These are phyloP conservation scores for Trialeurodes vaporariorum DNA, from an alignment of 1,140 invertebrate genomes.

Conservation along the genomic window DNA sequence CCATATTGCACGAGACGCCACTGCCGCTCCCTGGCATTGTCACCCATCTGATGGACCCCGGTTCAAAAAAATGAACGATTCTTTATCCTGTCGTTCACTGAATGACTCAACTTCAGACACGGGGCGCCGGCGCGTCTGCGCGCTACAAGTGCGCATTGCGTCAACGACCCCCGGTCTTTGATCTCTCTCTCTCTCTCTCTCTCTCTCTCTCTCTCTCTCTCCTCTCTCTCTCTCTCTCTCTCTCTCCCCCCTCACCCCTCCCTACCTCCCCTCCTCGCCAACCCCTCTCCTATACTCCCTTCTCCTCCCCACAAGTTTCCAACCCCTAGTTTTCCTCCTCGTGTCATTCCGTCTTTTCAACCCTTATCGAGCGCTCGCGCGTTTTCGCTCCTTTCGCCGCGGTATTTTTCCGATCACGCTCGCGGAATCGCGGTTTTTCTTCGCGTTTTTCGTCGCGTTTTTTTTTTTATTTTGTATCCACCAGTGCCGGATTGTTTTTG, in stretches of 20 bases:
- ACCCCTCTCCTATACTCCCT: no score
- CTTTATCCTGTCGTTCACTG: no score
- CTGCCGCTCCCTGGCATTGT: no score
- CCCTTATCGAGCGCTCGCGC: neutral
- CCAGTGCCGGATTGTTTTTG: no score
- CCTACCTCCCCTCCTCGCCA: no score
- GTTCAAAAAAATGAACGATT: no score
- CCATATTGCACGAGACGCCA: no score
- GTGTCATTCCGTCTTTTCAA: neutral
- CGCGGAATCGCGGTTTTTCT: neutral
- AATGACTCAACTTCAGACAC: no score
- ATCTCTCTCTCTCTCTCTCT: neutral
- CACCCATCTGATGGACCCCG: no score
- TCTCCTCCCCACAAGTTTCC: no score
- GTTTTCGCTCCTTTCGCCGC: neutral
- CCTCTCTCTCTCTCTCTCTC: no score
- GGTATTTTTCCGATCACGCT: neutral
- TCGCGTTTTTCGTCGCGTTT: neutral
- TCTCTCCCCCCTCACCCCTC: neutral
- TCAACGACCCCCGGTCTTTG: neutral
- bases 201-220: neutral
- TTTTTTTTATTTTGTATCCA: neutral
- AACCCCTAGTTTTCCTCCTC: neutral
- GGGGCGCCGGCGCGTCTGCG: neutral
- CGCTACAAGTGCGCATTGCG: neutral